A percentile compares a stretch with the other conserved stretches of the same genome.
phyloP scores from a whole-genome alignment of 2,888 invertebrate genomes.

The Torymus aiolomorphi region DNA sequence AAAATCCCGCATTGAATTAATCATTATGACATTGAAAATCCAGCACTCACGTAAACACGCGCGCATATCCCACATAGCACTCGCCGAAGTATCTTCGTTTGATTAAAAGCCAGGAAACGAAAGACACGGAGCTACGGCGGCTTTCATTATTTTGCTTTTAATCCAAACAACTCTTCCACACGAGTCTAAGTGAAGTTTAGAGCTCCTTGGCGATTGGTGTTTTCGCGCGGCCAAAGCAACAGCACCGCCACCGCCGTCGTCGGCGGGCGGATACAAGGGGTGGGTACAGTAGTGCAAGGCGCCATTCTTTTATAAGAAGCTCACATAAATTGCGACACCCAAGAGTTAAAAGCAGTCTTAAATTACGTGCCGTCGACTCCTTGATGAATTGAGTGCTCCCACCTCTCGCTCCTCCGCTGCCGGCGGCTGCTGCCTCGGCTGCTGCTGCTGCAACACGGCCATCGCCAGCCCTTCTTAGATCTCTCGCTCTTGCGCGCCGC shows the following conservation, averaged over 20 bases:
- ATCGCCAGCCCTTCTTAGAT: constrained; percentile 51
- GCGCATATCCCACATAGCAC: not conserved
- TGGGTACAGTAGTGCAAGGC: constrained; percentile 65
- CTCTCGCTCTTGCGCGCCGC: constrained; percentile 21
- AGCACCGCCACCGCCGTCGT: no score
- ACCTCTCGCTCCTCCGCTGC: constrained; percentile 60
- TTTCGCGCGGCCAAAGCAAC: constrained; percentile 20
- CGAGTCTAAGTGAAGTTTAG: constrained; percentile 43
- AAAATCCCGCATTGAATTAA: not conserved
- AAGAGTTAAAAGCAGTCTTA: constrained; percentile 76
- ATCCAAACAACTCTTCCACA: constrained; percentile 56
- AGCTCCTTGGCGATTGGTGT: constrained; percentile 45
- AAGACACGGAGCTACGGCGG: not conserved
- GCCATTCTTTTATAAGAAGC: constrained; percentile 76
- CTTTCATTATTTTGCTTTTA: constrained; percentile 25
- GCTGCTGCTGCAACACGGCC: no score
- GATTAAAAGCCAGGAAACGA: constrained; percentile 11
- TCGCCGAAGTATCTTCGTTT: constrained; percentile 45
- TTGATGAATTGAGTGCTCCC: constrained; percentile 76
- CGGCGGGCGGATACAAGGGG: not conserved
- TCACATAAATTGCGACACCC: constrained; percentile 76
- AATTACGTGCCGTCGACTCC: constrained; percentile 75
- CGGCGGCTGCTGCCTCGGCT: constrained; percentile 19
- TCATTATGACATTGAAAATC: not conserved
- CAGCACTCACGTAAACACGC: no score